Conservation (phyloP, 2,797 vertebrate genomes). For the Muscicapa comitata region DNA sequence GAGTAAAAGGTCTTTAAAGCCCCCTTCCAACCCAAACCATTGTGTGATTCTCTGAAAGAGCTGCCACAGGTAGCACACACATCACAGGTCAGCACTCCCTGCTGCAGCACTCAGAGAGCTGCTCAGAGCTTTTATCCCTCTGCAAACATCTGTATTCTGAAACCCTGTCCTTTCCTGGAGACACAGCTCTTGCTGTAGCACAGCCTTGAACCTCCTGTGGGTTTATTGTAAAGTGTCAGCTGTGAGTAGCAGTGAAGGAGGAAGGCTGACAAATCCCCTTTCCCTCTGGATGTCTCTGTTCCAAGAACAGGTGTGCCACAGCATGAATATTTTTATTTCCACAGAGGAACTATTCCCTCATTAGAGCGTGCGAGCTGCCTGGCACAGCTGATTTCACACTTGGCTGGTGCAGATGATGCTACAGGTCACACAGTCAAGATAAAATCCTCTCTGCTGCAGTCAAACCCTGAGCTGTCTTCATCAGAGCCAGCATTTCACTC, state of each 20-base stretch:
- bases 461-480: background rate
- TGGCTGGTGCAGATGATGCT: background rate
- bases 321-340: conserved; percentile 10
- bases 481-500: background rate
- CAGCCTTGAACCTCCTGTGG: background rate
- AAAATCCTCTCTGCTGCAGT: background rate
- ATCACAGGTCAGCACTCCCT: background rate
- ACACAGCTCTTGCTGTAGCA: background rate
- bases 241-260: background rate
- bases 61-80: background rate
- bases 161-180: background rate
- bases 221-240: background rate
- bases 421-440: background rate
- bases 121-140: background rate
- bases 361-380: background rate
- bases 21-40: background rate
- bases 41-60: background rate
- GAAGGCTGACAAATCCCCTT: conserved; percentile 5
- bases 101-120: background rate
- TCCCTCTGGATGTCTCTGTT: background rate
- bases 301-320: background rate
- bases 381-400: conserved; percentile 18
- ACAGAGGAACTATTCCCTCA: conserved; percentile 14
- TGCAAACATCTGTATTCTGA: background rate
- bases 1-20: background rate